phyloP scores from a whole-genome alignment of 2,888 invertebrate species.

The Xestia xanthographa region DNA sequence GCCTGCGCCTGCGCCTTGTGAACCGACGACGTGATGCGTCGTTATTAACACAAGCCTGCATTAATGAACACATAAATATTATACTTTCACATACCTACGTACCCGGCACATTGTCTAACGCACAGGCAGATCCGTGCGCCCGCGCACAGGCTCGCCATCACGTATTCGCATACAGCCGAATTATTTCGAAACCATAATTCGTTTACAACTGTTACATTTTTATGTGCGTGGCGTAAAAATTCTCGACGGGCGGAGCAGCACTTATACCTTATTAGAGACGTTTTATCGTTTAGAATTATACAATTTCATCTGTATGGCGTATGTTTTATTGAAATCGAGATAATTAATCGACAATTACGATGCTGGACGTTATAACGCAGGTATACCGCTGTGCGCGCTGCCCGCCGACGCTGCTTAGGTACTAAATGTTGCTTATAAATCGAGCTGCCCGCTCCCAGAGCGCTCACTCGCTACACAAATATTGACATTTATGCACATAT shows the following conservation, averaged over 20 bases:
- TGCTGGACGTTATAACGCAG: slow-evolving; percentile 86
- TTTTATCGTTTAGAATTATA: slow-evolving; percentile 87
- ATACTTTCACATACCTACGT: slow-evolving; percentile 78
- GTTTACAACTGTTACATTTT: slow-evolving; percentile 79
- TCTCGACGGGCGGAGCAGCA: slow-evolving; percentile 78
- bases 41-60: slow-evolving; percentile 87
- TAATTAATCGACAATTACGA: slow-evolving; percentile 90
- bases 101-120: slow-evolving; percentile 42
- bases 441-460: slow-evolving; percentile 74
- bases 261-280: slow-evolving; percentile 86
- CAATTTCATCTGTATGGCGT: slow-evolving; percentile 86
- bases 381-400: slow-evolving; percentile 86
- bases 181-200: slow-evolving; percentile 79
- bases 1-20: slow-evolving; percentile 86
- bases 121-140: slow-evolving; percentile 58
- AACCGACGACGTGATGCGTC: slow-evolving; percentile 89
- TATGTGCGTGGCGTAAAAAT: slow-evolving; percentile 80
- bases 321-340: slow-evolving; percentile 89
- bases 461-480: slow-evolving; percentile 79
- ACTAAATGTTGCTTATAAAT: slow-evolving; percentile 84
- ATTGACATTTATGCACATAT: slow-evolving; percentile 90
- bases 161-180: slow-evolving; percentile 77
- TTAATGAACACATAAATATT: slow-evolving; percentile 88
- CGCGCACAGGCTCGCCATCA: slow-evolving; percentile 70
- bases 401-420: slow-evolving; percentile 79